Evolutionary conservation across 2,888 invertebrate species (phyloP), one percentile per base, ranked within the genome.

Genomic region (Sycophila texana): DNA sequence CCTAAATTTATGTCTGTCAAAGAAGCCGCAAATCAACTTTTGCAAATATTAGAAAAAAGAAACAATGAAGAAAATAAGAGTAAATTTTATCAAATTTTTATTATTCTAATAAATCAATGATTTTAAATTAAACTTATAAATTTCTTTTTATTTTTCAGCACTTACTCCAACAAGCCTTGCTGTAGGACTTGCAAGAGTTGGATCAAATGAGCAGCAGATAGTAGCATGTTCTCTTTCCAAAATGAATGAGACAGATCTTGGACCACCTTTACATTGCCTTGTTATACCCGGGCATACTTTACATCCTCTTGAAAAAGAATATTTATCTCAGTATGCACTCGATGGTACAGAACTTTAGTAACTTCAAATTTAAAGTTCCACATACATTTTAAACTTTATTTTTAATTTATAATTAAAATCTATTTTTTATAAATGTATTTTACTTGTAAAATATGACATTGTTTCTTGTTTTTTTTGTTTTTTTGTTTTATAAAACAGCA

Each of bases 231-330:
- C 95, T 13, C 91, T 99, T 81, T 90, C 92, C 82, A 93, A 95
- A 83, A 96, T 99, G 96, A 91, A 92, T 70, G 86, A 91, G 22
- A 90, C 91, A 63, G 94, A 96, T 87, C 92, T 99, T 82, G 99
- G 99, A 4, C 92, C 93, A 55, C 99, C 99, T 0, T 92, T 99
- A 61, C 99, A 99, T 91, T 99, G 98, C 61, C 92, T 99, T 61
- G 95, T 99, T 74, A 95, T 99, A 86, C 95, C 96, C 81, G 96
- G 96, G 58, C 92, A 94, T 83, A 91, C 91, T 80, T 92, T 98
- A 89, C 99, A 99, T 93, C 97, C 98, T 13, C 91, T 99, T 53
- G 99, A 99, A 92, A 89, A 92, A 74, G 98, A 99, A 89, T 98
- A 96, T 93, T 91, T 99, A 77, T 91, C 92, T 84, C 94, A 95